Base-by-base conservation (phyloP, 2,888 invertebrate species). In the Prenolepis imparis region DNA sequence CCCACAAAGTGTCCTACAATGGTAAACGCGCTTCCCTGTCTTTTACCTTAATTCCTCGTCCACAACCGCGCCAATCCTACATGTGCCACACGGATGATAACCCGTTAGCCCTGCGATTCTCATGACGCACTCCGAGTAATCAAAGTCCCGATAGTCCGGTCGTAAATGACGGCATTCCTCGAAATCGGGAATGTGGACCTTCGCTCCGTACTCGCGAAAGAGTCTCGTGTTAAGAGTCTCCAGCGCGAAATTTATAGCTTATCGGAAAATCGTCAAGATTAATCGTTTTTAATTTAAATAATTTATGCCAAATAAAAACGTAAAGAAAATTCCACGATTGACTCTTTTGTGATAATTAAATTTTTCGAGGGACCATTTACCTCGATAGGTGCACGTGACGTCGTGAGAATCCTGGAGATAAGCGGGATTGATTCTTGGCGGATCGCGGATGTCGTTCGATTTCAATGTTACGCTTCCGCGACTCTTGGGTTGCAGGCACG, bases 71-170 rank as follows among this genome's bases (percentile, higher is more conserved):
- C 90, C 86, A 48, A 98, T 97, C 52, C 96, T 96, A 92, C 97
- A 97, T 0, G 97, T 97, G 15, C 98, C 98, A 0, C 96, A 97
- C 0, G 97, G 97, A 94, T 98, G 98, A 93, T 98, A 98, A 0
- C 97, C 97, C 0, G 97, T 96, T 36, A 97, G 95, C 0, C 96
- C 96, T 11, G 96, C 96, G 52, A 96, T 96, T 80, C 97, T 95
- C 82, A 97, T 94, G 21, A 97, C 92, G 91, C 97, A 97, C 88
- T 96, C 96, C 67, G 97, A 91, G 91, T 96, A 97, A 5, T 95
- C 95, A 81, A 96, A 95, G 5, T 95, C 95, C 9, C 93, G 86
- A 77, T 94, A 92, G 82, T 95, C 95, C 61, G 95, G 95, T 92
- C 95, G 95, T 63, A 96, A 95, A 0, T 96, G 94, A 2, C 95